Evolutionary conservation across 1,140 invertebrate genomes (phyloP).

Genomic region (Hyposmocoma kahamanoa): DNA sequence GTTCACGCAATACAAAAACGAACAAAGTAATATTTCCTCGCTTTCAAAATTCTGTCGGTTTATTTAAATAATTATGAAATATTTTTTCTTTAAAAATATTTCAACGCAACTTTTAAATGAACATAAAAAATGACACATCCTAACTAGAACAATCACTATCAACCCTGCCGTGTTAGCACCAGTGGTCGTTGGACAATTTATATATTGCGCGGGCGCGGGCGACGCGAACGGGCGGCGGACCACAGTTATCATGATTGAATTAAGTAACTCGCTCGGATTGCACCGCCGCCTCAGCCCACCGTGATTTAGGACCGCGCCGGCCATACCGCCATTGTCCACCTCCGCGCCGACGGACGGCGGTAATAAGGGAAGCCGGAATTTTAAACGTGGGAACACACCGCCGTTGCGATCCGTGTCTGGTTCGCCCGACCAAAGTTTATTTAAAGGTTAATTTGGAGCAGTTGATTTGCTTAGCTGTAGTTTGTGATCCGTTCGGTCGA

Average conservation of each 20-base stretch:
- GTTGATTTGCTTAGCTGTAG: conserved; percentile 29
- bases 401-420: conserved; percentile 14
- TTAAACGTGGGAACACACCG: conserved; percentile 58
- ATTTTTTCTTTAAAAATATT: too few relatives aligned
- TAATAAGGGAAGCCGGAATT: conserved; percentile 57
- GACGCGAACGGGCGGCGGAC: conserved; percentile 9
- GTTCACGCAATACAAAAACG: too few relatives aligned
- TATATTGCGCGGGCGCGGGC: conserved; percentile 37
- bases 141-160: too few relatives aligned
- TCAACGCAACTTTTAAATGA: too few relatives aligned
- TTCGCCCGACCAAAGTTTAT: conserved; percentile 34
- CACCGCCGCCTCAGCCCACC: conserved; percentile 21
- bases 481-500: conserved; percentile 11
- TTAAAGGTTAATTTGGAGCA: conserved; percentile 58
- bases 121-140: too few relatives aligned
- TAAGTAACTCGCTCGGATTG: conserved; percentile 44
- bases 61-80: too few relatives aligned
- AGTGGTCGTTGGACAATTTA: conserved; percentile 65
- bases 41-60: too few relatives aligned
- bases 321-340: conserved; percentile 32
- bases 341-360: conserved; percentile 18
- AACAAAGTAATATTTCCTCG: too few relatives aligned
- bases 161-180: too few relatives aligned
- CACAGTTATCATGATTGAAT: conserved; percentile 69
- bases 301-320: conserved; percentile 30